These are phyloP conservation scores for Drosophila borborema DNA, from an alignment of 2,888 invertebrate species.

Conservation along the genomic window DNA sequence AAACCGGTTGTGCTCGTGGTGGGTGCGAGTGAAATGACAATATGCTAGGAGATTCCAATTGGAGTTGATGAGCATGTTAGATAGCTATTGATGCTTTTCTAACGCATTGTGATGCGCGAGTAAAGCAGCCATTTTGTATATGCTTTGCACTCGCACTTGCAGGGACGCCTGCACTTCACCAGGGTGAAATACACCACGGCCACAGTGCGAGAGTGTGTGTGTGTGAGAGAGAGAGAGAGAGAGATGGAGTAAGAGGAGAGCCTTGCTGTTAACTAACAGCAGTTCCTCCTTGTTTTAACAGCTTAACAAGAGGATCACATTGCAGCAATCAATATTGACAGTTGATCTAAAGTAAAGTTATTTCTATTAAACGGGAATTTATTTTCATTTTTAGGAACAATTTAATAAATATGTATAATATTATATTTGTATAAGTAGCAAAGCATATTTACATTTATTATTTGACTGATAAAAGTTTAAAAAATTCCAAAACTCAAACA, in stretches of 20 bases:
- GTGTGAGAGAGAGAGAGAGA: not conserved
- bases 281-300: constrained; percentile 9
- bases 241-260: not conserved
- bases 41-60: constrained; percentile 59
- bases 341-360: not conserved
- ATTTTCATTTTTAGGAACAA: not conserved
- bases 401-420: not conserved
- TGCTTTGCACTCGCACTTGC: constrained; percentile 40
- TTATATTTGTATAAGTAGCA: not conserved
- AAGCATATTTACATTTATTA: not conserved
- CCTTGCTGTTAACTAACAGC: constrained; percentile 45
- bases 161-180: constrained; percentile 23
- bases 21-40: constrained; percentile 47
- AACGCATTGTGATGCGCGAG: constrained; percentile 1
- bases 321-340: not conserved
- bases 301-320: constrained; percentile 15
- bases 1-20: constrained; percentile 48
- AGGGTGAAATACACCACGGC: constrained; percentile 26
- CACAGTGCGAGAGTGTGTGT: constrained; percentile 7
- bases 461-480: not conserved
- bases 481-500: not conserved
- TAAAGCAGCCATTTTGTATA: constrained; percentile 55
- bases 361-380: not conserved
- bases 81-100: constrained; percentile 39
- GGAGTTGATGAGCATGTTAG: constrained; percentile 44